Percentiles rank a stretch among this genome's conserved stretches.
phyloP scores from a whole-genome alignment of 2,888 invertebrate genomes.

The Orchestes rusci region DNA sequence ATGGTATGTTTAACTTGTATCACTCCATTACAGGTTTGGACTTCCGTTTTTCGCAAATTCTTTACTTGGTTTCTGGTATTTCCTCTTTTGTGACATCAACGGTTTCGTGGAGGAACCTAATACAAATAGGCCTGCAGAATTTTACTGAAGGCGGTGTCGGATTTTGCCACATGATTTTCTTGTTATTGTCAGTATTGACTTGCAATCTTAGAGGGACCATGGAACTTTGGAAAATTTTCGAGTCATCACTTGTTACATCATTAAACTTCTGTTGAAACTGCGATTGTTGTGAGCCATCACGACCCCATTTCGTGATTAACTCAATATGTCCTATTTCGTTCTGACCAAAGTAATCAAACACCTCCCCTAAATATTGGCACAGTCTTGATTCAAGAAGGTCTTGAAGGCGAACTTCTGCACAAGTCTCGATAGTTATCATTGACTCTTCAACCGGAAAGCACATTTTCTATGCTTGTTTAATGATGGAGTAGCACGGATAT shows the following conservation, averaged over 20 bases:
- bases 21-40: not conserved
- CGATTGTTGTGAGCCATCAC: slow-evolving; percentile 8
- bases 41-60: not conserved
- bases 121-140: slow-evolving; percentile 4
- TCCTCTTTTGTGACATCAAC: slow-evolving; percentile 5
- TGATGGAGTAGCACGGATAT: no score
- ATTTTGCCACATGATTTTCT: slow-evolving; percentile 9
- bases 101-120: not conserved
- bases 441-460: no score
- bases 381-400: no score
- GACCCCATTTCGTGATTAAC: slow-evolving; percentile 13
- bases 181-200: not conserved
- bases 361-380: no score
- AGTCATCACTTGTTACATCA: not conserved
- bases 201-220: slow-evolving; percentile 3
- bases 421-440: no score
- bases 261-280: slow-evolving; percentile 5
- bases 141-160: slow-evolving; percentile 1
- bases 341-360: no score
- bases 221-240: slow-evolving; percentile 6
- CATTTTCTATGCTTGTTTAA: no score
- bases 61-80: slow-evolving; percentile 5
- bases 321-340: no score
- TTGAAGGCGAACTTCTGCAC: no score
- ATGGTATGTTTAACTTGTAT: not conserved